Conservation (phyloP, 2,888 invertebrate species). For the Spisula subtruncata region DNA sequence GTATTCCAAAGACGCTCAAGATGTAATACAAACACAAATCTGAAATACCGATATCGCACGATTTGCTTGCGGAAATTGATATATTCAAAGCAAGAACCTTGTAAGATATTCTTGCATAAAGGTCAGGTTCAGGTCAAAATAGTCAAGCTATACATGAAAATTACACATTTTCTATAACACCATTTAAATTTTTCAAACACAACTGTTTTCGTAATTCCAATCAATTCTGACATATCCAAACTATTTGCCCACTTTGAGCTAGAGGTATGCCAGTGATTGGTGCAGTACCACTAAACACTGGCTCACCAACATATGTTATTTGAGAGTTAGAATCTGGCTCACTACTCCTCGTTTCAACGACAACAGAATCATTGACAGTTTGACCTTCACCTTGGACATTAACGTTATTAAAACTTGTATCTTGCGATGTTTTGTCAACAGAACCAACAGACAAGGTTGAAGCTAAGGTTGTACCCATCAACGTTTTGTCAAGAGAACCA, state of each 20-base stretch:
- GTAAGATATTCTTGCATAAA: too few species aligned
- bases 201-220: not conserved
- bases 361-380: not conserved
- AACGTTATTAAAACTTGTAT: not conserved
- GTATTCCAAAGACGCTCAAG: too few species aligned
- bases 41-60: too few species aligned
- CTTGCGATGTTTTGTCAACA: not conserved
- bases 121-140: too few species aligned
- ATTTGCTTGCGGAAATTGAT: too few species aligned
- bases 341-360: not conserved
- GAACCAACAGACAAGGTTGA: not conserved
- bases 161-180: too few species aligned
- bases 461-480: not conserved
- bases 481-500: too few species aligned
- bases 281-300: not conserved
- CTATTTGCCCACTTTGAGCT: constrained; percentile 13
- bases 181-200: not conserved
- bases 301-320: not conserved
- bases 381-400: not conserved
- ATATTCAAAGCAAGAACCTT: too few species aligned
- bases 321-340: not conserved
- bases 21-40: too few species aligned
- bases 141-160: too few species aligned
- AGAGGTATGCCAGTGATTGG: constrained; percentile 14
- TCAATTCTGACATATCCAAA: constrained; percentile 36